Base-by-base conservation (phyloP, 35 echinoderm and acorn worm species). In the Heliocidaris tuberculata region DNA sequence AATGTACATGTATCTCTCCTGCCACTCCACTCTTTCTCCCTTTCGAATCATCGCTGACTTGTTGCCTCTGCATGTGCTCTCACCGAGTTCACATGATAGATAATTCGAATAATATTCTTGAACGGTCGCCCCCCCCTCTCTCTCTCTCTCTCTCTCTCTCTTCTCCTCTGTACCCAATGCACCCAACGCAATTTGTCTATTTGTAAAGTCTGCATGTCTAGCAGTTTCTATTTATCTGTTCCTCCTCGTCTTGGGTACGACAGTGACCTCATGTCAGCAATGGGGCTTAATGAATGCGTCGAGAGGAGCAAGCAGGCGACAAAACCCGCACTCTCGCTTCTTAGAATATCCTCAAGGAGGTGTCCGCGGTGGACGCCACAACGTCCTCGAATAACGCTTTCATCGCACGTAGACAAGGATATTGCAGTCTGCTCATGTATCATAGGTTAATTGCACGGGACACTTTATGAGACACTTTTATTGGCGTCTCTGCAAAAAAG, bases 391-490 rank as follows among this genome's bases (percentile, higher is more conserved):
- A n/a, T n/a, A 78, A 78, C 27, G 65, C 65, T n/a, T 0, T 27
- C 4, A 78, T 78, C 65, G 65, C 24, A 19, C 17, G 65, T 78
- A 21, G 21, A 78, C 65, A 24, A 27, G 65, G 65, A 78, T 7
- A n/a, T n/a, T 21, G 27, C 15, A 6, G 52, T 56, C 52, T 21
- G 65, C 65, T 78, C 65, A 19, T 78, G 65, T 27, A 78, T 78
- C 65, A 78, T 78, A 5, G 65, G 24, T 24, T 78, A 78, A 78
- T 78, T 78, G 65, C 65, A 27, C 27, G 21, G 21, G 65, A 78
- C 65, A 27, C 27, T 78, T 78, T 78, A 78, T 78, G 65, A 78
- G 65, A n/a, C 65, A 78, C 65, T 78, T 78, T 78, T 78, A 78
- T 78, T 78, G 65, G 65, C 65, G 27, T 78, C 65, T 78, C 65